A percentile compares a stretch with the other conserved stretches of the same genome.
Evolutionary conservation across 2,888 invertebrate genomes (phyloP).

Genomic region (Drosophila vallismaia): DNA sequence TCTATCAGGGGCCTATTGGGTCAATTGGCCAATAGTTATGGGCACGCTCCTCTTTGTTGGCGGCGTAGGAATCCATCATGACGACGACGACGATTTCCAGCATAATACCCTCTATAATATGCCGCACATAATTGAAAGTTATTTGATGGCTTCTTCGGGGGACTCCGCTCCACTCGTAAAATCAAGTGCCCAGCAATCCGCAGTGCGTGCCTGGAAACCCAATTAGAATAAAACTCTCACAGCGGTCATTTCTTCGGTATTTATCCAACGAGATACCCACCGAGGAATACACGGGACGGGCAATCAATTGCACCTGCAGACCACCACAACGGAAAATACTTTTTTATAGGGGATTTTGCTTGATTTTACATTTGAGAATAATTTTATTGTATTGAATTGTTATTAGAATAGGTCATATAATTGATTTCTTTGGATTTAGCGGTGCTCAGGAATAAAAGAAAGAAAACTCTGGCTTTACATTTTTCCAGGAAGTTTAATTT

Average conservation of each 20-base stretch:
- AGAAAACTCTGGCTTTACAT: not conserved
- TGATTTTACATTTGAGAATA: constrained; percentile 3
- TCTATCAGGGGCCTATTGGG: constrained; percentile 46
- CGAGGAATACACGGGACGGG: constrained; percentile 8
- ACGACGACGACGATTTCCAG: constrained; percentile 45
- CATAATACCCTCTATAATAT: constrained; percentile 47
- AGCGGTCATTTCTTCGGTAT: constrained; percentile 15
- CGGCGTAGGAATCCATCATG: constrained; percentile 32
- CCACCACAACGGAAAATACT: not conserved
- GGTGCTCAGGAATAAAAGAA: not conserved
- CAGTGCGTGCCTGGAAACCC: constrained; percentile 64
- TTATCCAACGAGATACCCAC: not conserved
- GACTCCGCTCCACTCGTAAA: constrained; percentile 49
- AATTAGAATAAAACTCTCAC: constrained; percentile 55
- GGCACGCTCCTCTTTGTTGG: constrained; percentile 43
- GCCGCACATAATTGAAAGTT: constrained; percentile 74
- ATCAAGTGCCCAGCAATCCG: constrained; percentile 49
- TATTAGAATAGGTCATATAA: not conserved
- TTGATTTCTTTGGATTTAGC: not conserved
- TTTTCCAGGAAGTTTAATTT: not conserved
- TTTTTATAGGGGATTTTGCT: constrained; percentile 2
- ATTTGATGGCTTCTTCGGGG: constrained; percentile 69
- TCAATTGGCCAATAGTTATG: constrained; percentile 49
- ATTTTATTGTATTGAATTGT: not conserved
- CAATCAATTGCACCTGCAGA: constrained; percentile 53